Percentiles rank a stretch among this genome's conserved stretches.
Evolutionary conservation across 1,140 invertebrate genomes (phyloP).

Genomic region (Dendrolimus kikuchii): DNA sequence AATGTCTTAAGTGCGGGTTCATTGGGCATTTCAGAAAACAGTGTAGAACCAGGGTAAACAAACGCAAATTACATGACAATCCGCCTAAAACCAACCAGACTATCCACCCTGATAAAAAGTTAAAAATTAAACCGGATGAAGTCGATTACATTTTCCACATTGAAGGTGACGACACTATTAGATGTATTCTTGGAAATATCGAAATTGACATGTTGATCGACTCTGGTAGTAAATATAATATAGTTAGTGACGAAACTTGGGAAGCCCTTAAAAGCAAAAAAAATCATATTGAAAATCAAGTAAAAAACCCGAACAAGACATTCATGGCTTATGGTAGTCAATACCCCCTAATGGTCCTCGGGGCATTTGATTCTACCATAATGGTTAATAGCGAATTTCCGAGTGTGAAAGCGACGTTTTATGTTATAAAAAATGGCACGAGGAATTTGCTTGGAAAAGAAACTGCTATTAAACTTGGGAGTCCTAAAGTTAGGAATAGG

Average conservation of each 20-base stretch:
- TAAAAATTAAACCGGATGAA: slow-evolving; percentile 6
- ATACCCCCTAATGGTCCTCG: slow-evolving; percentile 12
- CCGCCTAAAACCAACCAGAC: neutral
- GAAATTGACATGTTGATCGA: slow-evolving; percentile 20
- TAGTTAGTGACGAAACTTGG: slow-evolving; percentile 25
- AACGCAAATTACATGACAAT: slow-evolving; percentile 3
- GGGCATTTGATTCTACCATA: slow-evolving; percentile 18
- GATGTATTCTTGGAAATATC: slow-evolving; percentile 12
- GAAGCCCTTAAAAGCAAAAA: slow-evolving; percentile 13
- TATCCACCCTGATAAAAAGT: neutral
- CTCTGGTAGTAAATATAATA: slow-evolving; percentile 23
- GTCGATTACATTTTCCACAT: slow-evolving; percentile 22
- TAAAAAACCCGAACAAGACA: slow-evolving; percentile 9
- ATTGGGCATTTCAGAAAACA: slow-evolving; percentile 17
- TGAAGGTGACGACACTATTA: slow-evolving; percentile 15
- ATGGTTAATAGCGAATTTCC: neutral
- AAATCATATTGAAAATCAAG: slow-evolving; percentile 19
- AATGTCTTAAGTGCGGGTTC: slow-evolving; percentile 17
- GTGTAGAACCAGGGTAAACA: slow-evolving; percentile 10
- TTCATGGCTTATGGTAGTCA: slow-evolving; percentile 19
- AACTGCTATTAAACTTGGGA: slow-evolving; percentile 13
- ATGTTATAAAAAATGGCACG: slow-evolving; percentile 19
- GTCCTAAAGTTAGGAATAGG: slow-evolving; percentile 27
- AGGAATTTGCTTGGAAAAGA: slow-evolving; percentile 22
- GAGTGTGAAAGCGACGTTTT: slow-evolving; percentile 10